Percentiles rank a stretch among this genome's conserved stretches.
These are phyloP conservation scores for Sarcoramphus papa DNA, from an alignment of 2,797 vertebrate genomes.

Conservation along the genomic window DNA sequence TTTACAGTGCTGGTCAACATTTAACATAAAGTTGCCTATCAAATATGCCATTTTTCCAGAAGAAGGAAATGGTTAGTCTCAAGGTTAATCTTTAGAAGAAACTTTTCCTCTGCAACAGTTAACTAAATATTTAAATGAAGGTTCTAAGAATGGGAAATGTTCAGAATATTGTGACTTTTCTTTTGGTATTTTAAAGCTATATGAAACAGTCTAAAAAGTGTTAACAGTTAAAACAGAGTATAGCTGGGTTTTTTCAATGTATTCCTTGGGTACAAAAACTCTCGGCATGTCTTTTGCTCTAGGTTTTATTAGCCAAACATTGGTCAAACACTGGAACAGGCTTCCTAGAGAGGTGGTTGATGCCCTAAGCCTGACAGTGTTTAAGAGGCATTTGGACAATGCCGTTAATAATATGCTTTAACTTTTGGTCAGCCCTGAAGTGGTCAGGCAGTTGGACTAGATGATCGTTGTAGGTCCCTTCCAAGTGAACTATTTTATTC, in stretches of 20 bases:
- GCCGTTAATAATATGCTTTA: neutral
- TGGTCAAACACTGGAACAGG: neutral
- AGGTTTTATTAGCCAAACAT: neutral
- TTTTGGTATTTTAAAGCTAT: neutral
- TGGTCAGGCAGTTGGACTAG: neutral
- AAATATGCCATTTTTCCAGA: neutral
- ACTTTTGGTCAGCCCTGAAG: neutral
- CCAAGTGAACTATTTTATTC: neutral
- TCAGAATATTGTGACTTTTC: neutral
- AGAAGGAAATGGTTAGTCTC: neutral
- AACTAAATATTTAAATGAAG: neutral
- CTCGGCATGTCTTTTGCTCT: neutral
- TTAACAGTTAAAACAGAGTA: neutral
- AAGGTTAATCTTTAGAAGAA: neutral
- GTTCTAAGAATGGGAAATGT: neutral
- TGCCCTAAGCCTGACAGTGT: neutral
- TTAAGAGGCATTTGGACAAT: neutral
- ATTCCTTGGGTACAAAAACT: neutral
- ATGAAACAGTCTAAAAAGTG: neutral
- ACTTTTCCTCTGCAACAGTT: neutral
- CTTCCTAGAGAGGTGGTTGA: neutral
- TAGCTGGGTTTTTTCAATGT: accelerated
- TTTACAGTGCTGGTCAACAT: neutral
- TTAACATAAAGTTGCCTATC: neutral
- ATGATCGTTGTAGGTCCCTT: neutral